Conservation (phyloP, 2,797 vertebrate genomes). For the Periophthalmus magnuspinnatus region DNA sequence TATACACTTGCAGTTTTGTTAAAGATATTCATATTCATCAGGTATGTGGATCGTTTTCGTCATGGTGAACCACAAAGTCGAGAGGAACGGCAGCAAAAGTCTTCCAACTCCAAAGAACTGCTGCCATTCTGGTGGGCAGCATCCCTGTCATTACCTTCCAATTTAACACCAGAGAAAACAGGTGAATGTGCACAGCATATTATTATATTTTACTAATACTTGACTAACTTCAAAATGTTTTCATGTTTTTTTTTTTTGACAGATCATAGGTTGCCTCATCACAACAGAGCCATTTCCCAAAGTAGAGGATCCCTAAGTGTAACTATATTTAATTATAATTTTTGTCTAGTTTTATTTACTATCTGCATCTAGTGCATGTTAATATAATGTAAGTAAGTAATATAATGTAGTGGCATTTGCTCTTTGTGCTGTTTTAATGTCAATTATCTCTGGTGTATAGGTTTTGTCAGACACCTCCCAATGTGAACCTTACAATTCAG, state of each 20-base stretch:
- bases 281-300: conserved; percentile 44
- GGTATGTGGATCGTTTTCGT: conserved; percentile 86
- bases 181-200: conserved; percentile 33
- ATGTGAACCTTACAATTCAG: conserved; percentile 74
- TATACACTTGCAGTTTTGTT: neutral
- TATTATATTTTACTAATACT: neutral
- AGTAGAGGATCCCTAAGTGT: conserved; percentile 55
- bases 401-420: neutral
- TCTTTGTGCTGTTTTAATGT: neutral
- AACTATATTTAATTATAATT: conserved; percentile 34
- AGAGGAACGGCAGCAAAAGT: conserved; percentile 71
- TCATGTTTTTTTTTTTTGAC: neutral
- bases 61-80: conserved; percentile 82
- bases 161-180: conserved; percentile 54
- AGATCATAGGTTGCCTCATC: conserved; percentile 12
- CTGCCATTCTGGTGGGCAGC: conserved; percentile 84
- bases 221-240: neutral
- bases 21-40: conserved; percentile 44
- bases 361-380: neutral
- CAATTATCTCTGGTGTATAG: conserved; percentile 30
- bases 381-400: neutral
- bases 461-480: conserved; percentile 66
- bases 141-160: conserved; percentile 55
- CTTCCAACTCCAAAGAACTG: conserved; percentile 29
- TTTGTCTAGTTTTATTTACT: conserved; percentile 15